Base-by-base conservation (phyloP, 2,113 vertebrate species). In the Cyprinodon variegatus region DNA sequence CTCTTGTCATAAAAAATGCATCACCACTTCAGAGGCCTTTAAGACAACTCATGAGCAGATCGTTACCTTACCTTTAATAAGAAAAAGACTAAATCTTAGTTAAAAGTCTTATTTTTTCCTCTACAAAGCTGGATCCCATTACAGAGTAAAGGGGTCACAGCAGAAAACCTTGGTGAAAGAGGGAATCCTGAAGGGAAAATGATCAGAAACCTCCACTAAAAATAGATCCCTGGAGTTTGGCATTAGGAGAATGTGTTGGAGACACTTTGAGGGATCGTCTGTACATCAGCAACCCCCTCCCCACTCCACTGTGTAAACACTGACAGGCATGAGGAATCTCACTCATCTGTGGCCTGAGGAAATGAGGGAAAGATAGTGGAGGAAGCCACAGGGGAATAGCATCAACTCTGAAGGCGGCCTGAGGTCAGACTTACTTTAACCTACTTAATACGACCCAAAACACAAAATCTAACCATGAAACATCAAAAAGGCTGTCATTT, bases 281-380 rank as follows among this genome's bases (percentile, higher is more conserved):
- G 61, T 84, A 84, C 84, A 89, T 79, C 81, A 74, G 43, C 70
- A 67, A 29, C 40, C 2, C 50, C 45, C 63, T 70, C 13, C 48
- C 68, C 63, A 37, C 45, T 39, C 63, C 37, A 4, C 79, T 76
- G 46, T 1, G 78, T 91, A 87, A 87, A 90, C 85, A 84, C 53
- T 70, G 63, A 73, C 40, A 68, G 77, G 78, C 82, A 78, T 38
- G 80, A 85, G 81, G 89, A 89, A 89, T 89, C 77, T 75, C 84
- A 84, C 83, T 87, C 86, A 86, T 76, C 74, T 79, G 4, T 79
- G 86, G 77, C 81, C 74, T 4, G 61, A 84, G 81, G 81, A 87
- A 79, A 83, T 60, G 72, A 85, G 84, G 83, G 76, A 78, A 83
- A 84, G 81, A 82, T 70, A 74, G 41, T 68, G 0, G 61, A 73